A percentile compares a stretch with the other conserved stretches of the same genome.
Evolutionary conservation across 2,113 vertebrate species (phyloP).

Genomic region (Corythornis vintsioides): DNA sequence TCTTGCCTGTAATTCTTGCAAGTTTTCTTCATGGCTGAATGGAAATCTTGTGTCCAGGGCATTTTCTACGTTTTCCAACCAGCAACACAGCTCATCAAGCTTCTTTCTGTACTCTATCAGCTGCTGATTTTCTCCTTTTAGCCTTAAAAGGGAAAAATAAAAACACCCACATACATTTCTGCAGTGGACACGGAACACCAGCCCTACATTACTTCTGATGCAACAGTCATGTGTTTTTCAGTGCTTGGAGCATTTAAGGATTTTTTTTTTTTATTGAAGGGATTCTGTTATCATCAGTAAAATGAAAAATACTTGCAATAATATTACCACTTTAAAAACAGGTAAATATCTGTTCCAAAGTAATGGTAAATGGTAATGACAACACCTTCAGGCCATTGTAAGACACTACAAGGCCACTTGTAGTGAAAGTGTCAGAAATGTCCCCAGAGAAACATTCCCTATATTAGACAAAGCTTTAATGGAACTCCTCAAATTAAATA

Average conservation of each 20-base stretch:
- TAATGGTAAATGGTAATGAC: background rate
- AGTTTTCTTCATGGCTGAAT: conserved; percentile 75
- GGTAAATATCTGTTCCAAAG: background rate
- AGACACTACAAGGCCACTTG: background rate
- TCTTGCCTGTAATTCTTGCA: conserved; percentile 85
- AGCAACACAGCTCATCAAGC: conserved; percentile 78
- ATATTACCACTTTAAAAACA: background rate
- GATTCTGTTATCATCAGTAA: background rate
- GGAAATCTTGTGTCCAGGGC: conserved; percentile 71
- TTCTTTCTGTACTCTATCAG: conserved; percentile 80
- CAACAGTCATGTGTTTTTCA: background rate
- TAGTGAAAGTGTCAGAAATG: background rate
- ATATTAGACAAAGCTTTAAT: background rate
- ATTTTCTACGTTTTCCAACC: conserved; percentile 83
- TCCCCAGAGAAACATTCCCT: background rate
- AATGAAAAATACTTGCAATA: background rate
- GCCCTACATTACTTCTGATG: background rate
- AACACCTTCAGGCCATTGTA: background rate
- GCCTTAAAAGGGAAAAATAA: conserved; percentile 68
- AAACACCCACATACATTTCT: background rate
- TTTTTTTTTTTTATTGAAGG: background rate
- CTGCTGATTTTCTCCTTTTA: conserved; percentile 80
- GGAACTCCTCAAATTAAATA: background rate
- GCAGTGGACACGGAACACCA: background rate
- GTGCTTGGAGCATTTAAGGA: background rate